Evolutionary conservation across 2,113 vertebrate genomes (phyloP).

Genomic region (Cranoglanis bouderius): DNA sequence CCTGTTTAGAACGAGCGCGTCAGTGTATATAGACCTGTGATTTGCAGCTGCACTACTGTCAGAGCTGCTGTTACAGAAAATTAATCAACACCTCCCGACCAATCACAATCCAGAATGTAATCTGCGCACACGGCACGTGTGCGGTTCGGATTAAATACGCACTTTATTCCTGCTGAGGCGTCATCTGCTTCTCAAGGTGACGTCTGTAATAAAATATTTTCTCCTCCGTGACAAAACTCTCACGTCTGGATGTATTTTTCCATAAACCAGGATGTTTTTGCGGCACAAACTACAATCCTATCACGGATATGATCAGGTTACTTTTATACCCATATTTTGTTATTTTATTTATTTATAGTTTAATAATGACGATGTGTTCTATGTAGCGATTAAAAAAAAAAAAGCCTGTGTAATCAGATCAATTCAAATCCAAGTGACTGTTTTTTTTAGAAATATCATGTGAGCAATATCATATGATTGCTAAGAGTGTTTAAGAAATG

Average conservation of each 20-base stretch:
- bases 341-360: neutral
- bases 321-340: neutral
- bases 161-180: neutral
- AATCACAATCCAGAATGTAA: neutral
- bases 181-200: neutral
- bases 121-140: neutral
- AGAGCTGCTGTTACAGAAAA: neutral
- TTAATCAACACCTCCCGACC: neutral
- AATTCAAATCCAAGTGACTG: too few species aligned
- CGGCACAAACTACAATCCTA: neutral
- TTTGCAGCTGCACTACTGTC: too few species aligned
- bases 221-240: neutral
- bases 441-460: neutral
- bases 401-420: too few species aligned
- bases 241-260: neutral
- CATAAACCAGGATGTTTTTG: neutral
- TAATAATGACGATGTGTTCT: neutral
- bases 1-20: neutral
- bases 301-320: neutral
- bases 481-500: neutral
- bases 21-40: neutral
- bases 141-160: neutral
- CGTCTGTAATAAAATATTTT: neutral
- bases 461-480: neutral
- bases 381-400: neutral